These are phyloP conservation scores for Zalophus californianus DNA, from an alignment of 2,797 vertebrate genomes.

Conservation along the genomic window DNA sequence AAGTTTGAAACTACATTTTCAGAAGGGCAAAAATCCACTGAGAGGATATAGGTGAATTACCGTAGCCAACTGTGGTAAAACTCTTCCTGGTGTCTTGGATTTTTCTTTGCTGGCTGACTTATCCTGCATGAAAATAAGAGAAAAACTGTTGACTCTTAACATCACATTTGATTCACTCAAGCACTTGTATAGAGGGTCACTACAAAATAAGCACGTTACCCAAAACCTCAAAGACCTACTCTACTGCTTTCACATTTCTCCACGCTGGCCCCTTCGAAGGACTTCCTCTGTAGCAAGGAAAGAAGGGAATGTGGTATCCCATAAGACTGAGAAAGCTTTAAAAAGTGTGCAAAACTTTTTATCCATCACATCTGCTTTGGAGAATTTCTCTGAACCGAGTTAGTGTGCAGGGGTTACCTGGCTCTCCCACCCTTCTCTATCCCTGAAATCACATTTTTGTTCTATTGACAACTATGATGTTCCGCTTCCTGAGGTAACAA, in stretches of 20 bases:
- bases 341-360: background rate
- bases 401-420: background rate
- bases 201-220: background rate
- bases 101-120: constrained; percentile 78
- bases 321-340: background rate
- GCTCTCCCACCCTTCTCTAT: background rate
- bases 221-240: background rate
- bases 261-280: background rate
- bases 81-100: constrained; percentile 42
- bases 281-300: background rate
- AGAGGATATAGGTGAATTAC: constrained; percentile 73
- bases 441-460: background rate
- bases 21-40: background rate
- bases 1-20: background rate
- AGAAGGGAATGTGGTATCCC: background rate
- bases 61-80: constrained; percentile 84
- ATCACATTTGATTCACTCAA: background rate
- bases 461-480: background rate
- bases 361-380: background rate
- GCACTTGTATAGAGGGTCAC: background rate
- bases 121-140: constrained; percentile 61
- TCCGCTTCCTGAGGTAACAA: background rate
- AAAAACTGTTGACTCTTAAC: background rate
- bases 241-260: background rate
- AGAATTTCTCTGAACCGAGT: background rate